Evolutionary conservation across 2,888 invertebrate genomes (phyloP).

Genomic region (Mimas tiliae): DNA sequence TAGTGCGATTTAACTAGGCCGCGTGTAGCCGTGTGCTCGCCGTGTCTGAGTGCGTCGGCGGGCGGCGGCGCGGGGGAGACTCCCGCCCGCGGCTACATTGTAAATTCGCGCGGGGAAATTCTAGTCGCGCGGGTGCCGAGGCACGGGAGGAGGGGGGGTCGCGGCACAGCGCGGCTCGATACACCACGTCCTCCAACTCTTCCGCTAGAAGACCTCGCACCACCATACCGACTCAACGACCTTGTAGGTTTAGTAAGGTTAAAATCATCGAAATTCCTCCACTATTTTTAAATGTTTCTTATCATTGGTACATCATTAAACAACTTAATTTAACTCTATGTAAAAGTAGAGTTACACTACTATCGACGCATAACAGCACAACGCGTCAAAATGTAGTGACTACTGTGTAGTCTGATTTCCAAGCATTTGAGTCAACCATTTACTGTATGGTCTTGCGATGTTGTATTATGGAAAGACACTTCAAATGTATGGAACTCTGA

Average conservation of each 20-base stretch:
- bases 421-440: no score
- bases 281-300: no score
- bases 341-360: no score
- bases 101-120: slow-evolving; percentile 70
- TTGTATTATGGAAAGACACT: no score
- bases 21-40: slow-evolving; percentile 28
- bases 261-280: background rate
- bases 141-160: slow-evolving; percentile 47
- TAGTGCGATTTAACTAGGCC: background rate
- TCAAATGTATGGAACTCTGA: no score
- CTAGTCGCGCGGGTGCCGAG: slow-evolving; percentile 39
- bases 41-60: slow-evolving; percentile 44
- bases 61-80: slow-evolving; percentile 48
- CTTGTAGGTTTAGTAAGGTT: background rate
- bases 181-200: slow-evolving; percentile 37
- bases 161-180: slow-evolving; percentile 13
- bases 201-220: slow-evolving; percentile 41
- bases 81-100: slow-evolving; percentile 54
- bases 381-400: no score
- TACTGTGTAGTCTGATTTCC: no score
- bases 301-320: no score
- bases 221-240: background rate
- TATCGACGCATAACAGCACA: no score
- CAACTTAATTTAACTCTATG: no score
- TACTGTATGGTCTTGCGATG: no score